A percentile compares a stretch with the other conserved stretches of the same genome.
phyloP scores from a whole-genome alignment of 2,113 vertebrate species.

The Tretioscincus oriximinensis region DNA sequence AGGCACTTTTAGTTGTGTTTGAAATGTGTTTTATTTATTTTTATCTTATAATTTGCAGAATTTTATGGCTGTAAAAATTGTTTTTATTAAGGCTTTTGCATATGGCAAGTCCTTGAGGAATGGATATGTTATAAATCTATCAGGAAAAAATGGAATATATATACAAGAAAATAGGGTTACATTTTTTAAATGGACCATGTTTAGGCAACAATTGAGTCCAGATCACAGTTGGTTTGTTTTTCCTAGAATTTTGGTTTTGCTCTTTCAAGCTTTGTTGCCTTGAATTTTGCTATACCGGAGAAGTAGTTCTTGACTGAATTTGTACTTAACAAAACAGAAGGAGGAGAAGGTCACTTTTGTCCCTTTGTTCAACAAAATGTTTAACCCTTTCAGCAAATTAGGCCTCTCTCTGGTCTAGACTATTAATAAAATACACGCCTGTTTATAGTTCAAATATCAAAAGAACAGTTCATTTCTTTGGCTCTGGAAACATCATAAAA shows the following conservation, averaged over 20 bases:
- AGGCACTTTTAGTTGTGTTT: background rate
- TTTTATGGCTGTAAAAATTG: background rate
- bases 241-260: background rate
- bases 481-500: slow-evolving; percentile 39
- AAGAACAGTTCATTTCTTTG: slow-evolving; percentile 38
- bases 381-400: slow-evolving; percentile 50
- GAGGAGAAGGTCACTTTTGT: slow-evolving; percentile 16
- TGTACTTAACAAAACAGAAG: slow-evolving; percentile 36
- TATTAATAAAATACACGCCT: slow-evolving; percentile 50
- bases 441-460: slow-evolving; percentile 53
- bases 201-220: background rate
- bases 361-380: slow-evolving; percentile 34
- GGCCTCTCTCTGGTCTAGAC: slow-evolving; percentile 30
- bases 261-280: background rate
- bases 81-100: slow-evolving; percentile 8
- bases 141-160: slow-evolving; percentile 16
- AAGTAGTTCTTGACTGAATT: slow-evolving; percentile 18
- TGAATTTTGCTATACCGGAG: background rate
- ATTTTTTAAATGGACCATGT: background rate
- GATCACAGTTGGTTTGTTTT: background rate
- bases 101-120: background rate
- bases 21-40: background rate
- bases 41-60: background rate
- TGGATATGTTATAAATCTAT: slow-evolving; percentile 5
- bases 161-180: background rate